phyloP scores from a whole-genome alignment of 1,140 invertebrate species.

The Ostrea denselamellosa region DNA sequence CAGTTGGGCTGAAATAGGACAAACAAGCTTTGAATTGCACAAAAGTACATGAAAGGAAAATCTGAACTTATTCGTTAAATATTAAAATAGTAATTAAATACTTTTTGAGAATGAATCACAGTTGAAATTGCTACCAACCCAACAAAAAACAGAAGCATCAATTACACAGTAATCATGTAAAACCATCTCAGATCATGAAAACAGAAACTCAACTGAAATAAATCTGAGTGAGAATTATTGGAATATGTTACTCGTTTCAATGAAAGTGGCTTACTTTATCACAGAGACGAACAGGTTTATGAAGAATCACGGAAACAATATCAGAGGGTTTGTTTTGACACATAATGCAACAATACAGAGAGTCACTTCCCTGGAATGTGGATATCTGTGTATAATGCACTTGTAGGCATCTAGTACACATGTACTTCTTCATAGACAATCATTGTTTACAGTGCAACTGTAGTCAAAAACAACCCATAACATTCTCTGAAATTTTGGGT shows the following conservation, averaged over 20 bases:
- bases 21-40: neutral
- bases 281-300: neutral
- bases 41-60: neutral
- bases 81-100: constrained; percentile 21
- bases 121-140: neutral
- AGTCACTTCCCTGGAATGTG: neutral
- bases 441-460: too few species aligned
- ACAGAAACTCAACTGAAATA: neutral
- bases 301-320: neutral
- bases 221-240: neutral
- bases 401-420: neutral
- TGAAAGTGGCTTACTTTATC: too few species aligned
- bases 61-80: constrained; percentile 28
- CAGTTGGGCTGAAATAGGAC: neutral
- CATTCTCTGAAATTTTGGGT: too few species aligned
- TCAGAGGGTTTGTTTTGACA: constrained; percentile 10
- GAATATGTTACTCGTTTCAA: neutral
- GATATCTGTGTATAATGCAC: neutral
- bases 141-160: constrained; percentile 16
- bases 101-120: constrained; percentile 8
- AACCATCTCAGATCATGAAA: constrained; percentile 15
- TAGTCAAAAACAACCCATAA: too few species aligned
- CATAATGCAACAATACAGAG: neutral
- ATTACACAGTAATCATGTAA: constrained; percentile 9
- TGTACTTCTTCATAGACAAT: neutral